phyloP scores from a whole-genome alignment of 2,888 invertebrate genomes.

The Nephrocerus scutellatus region DNA sequence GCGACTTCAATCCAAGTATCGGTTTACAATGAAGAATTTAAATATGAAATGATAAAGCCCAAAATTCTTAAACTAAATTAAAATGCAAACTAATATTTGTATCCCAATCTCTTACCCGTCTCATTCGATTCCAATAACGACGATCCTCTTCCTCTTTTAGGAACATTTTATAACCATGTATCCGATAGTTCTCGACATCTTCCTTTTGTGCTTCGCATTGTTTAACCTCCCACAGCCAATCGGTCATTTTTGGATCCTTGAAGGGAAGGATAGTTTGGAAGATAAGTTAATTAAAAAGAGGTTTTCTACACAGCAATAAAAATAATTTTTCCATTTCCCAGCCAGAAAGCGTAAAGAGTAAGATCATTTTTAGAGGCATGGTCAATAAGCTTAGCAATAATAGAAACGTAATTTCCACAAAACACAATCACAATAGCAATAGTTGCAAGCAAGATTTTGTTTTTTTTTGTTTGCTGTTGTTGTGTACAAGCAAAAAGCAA shows the following conservation, averaged over 20 bases:
- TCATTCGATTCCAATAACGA: conserved; percentile 37
- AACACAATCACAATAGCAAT: background rate
- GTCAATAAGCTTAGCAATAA: too few species aligned
- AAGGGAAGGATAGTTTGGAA: conserved; percentile 4
- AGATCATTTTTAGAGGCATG: too few species aligned
- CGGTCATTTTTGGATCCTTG: conserved; percentile 82
- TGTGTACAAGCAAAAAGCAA: background rate
- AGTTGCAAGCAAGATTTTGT: conserved; percentile 5
- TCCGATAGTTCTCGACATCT: conserved; percentile 60
- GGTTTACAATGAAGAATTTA: too few species aligned
- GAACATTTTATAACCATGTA: conserved; percentile 49
- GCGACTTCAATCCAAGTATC: too few species aligned
- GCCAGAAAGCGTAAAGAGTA: too few species aligned
- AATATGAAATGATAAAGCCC: too few species aligned
- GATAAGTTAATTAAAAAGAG: too few species aligned
- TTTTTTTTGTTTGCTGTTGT: background rate
- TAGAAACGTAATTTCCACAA: too few species aligned
- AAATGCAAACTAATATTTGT: too few species aligned
- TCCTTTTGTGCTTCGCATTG: conserved; percentile 74
- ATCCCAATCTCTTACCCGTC: conserved; percentile 14
- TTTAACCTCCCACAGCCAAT: conserved; percentile 81
- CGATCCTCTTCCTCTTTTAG: conserved; percentile 58
- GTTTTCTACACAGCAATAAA: too few species aligned
- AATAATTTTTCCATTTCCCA: too few species aligned
- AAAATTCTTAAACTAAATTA: too few species aligned